Base-by-base conservation (phyloP, 2,113 vertebrate genomes). In the Vicugna pacos region DNA sequence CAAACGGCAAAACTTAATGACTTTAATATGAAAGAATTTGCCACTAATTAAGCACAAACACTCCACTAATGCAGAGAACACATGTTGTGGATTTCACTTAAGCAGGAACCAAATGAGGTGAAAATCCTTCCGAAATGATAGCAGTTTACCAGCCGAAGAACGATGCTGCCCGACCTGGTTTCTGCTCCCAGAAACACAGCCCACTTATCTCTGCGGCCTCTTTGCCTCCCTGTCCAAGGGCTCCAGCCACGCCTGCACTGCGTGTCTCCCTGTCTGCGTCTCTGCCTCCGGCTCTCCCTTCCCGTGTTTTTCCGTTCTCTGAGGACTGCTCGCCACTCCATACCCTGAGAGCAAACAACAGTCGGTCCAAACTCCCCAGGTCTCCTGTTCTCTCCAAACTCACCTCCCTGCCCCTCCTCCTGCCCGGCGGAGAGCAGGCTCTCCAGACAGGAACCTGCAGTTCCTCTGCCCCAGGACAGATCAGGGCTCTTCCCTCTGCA, bases 1-100 rank as follows among this genome's bases (percentile, higher is more conserved):
- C 95, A 96, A 96, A 97, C 67, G 13, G 95, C 89, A 95, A 92
- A 96, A 97, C 87, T 88, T 94, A 97, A 96, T 97, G 97, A 96
- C 98, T 98, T 96, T 98, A 97, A 97, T 97, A 97, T 93, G 94
- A 96, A 97, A 95, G 97, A 97, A 95, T 96, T 96, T 96, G 97
- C 96, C 97, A 93, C 97, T 97, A 97, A 98, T 97, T 97, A 97
- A 97, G 97, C 96, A 96, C 96, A 96, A 96, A 96, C 96, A 97
- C 96, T 94, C 93, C 89, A 91, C 97, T 97, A 97, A 97, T 94
- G 96, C 97, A 85, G 93, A 91, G 93, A 96, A 96, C 96, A 97
- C 97, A 95, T 96, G 96, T 97, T 96, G 97, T 95, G 96, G 97
- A 96, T 97, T 97, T 97, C 97, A 93, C 97, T 98, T 96, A 97